Evolutionary conservation across 2,113 vertebrate species (phyloP).

Genomic region (Paratilapia polleni): DNA sequence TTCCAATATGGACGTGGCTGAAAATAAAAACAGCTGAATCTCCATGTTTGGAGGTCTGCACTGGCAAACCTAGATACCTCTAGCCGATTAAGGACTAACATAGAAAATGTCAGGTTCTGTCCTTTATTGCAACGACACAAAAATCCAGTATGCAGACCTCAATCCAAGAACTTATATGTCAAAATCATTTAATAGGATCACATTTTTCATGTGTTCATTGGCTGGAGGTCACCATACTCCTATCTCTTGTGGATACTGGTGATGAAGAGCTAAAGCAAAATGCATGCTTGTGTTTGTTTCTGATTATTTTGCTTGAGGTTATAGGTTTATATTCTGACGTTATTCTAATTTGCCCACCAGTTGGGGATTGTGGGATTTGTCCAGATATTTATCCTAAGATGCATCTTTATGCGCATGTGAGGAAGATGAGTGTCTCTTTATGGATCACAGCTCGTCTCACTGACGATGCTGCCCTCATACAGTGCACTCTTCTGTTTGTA

Average conservation of each 20-base stretch:
- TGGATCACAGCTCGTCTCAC: background rate
- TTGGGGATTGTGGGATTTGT: rapidly evolving
- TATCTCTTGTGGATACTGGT: background rate
- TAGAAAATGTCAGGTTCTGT: background rate
- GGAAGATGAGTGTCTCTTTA: conserved; percentile 3
- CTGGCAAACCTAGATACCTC: background rate
- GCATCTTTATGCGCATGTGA: conserved; percentile 18
- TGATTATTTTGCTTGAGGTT: background rate
- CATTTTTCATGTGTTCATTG: background rate
- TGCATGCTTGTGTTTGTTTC: background rate
- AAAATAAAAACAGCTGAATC: background rate
- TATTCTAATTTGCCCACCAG: background rate
- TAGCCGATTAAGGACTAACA: background rate
- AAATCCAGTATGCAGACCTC: background rate
- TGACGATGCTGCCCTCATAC: conserved; percentile 39
- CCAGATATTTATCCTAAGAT: background rate
- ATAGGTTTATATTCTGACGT: background rate
- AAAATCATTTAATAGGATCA: background rate
- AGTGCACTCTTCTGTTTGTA: conserved; percentile 30
- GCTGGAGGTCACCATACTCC: background rate
- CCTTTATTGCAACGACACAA: background rate
- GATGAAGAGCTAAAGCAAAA: background rate
- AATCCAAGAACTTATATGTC: background rate
- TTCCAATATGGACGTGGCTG: background rate
- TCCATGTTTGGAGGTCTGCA: background rate